These are phyloP conservation scores for Ctenicera cuprea DNA, from an alignment of 2,888 invertebrate genomes.

Conservation along the genomic window DNA sequence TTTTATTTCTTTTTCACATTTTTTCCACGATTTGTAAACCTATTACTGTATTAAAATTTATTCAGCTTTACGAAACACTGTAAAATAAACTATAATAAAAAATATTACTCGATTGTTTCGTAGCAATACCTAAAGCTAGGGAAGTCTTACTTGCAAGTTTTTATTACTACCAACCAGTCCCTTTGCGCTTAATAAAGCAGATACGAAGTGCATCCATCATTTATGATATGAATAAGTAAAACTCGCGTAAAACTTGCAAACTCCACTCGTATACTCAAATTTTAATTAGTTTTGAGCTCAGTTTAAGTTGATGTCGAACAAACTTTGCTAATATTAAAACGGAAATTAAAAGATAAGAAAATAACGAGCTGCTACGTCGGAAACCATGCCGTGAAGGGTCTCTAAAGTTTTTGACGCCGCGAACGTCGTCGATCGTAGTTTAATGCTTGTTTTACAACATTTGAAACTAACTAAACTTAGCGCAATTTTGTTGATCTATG, in stretches of 20 bases:
- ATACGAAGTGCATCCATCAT: conserved; percentile 65
- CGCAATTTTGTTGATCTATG: background rate
- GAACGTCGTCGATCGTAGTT: conserved; percentile 43
- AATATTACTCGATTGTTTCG: too few relatives aligned
- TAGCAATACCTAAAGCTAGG: too few relatives aligned
- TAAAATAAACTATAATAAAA: too few relatives aligned
- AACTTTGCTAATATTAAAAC: conserved; percentile 70
- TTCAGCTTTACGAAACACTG: too few relatives aligned
- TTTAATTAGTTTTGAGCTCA: conserved; percentile 72
- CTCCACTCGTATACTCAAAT: conserved; percentile 69
- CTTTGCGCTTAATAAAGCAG: conserved; percentile 16
- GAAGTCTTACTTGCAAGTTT: background rate
- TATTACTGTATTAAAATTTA: too few relatives aligned
- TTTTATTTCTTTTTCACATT: too few relatives aligned
- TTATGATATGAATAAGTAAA: conserved; percentile 71
- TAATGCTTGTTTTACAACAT: conserved; percentile 15
- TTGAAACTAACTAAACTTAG: conserved; percentile 2
- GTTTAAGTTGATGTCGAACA: conserved; percentile 58
- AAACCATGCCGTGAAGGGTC: conserved; percentile 49
- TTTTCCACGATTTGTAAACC: too few relatives aligned
- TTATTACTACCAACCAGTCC: background rate
- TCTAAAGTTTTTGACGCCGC: conserved; percentile 52
- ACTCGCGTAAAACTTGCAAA: conserved; percentile 70
- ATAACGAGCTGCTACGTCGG: conserved; percentile 63
- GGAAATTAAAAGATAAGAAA: conserved; percentile 73